Evolutionary conservation across 1,140 invertebrate genomes (phyloP), one percentile per base, ranked within the genome.

Genomic region (Calephelis nemesis): DNA sequence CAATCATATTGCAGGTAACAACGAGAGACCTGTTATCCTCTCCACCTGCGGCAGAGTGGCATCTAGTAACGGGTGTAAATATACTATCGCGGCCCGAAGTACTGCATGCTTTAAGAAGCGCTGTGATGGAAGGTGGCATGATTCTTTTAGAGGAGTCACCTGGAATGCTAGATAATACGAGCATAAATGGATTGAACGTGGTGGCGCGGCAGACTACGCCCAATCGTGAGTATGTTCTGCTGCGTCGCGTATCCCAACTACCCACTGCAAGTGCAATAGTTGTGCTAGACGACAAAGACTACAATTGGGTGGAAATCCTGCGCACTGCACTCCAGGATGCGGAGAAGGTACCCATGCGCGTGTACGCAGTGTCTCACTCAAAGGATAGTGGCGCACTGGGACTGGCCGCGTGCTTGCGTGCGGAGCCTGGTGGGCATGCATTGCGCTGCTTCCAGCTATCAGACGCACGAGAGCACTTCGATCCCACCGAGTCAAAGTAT

Each of bases 351-450:
- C 85, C 87, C 30, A 88, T 93, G 69, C 94, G 95, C 73, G 92
- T 98, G 42, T 94, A 97, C 79, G 84, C 97, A 7, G 94, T 96
- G 11, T 93, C 82, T 69, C 76, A 79, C 54, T 65, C 74, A 13
- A 52, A 70, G 2, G 62, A 47, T 62, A 95, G 93, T 82, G 98
- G 98, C 65, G 93, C 98, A 19, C 90, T 98, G 60, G 98, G 98
- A 52, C 88, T 99, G 71, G 95, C 96, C 65, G 98, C 97, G 75
- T 99, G 98, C 84, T 92, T 99, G 50, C 95, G 96, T 76, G 93
- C 94, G 75, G 98, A 99, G 91, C 93, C 95, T 9, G 96, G 96
- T 62, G 97, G 97, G 62, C 89, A 93, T 62, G 95, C 94, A 76
- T 91, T 97, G 9, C 95, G 97, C 78, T 93, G 95, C 8, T 92